Percentiles rank a stretch among this genome's conserved stretches.
Conservation (phyloP, 1,140 invertebrate genomes). For the Hylaeus anthracinus region DNA sequence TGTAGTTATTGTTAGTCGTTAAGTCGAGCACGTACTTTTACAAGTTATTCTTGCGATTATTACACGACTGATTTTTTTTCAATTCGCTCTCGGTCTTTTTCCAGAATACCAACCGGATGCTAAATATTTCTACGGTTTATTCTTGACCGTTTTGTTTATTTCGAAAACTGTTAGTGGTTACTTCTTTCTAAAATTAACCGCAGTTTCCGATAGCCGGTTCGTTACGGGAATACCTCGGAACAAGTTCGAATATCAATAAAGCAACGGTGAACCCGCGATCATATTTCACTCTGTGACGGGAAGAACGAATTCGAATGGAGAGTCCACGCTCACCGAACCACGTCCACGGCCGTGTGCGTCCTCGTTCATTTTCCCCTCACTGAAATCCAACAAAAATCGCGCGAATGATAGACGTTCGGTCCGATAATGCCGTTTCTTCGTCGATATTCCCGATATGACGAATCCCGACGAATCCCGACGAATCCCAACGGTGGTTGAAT, state of each 20-base stretch:
- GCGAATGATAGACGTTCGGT: constrained; percentile 13
- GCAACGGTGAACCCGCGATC: constrained; percentile 13
- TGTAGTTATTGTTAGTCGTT: constrained; percentile 14
- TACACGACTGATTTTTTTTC: background rate
- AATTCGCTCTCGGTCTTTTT: background rate
- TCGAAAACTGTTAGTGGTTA: no score
- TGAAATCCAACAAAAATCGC: constrained; percentile 23
- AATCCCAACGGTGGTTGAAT: background rate
- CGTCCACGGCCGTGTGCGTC: background rate
- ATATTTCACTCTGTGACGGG: constrained; percentile 31
- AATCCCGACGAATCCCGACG: background rate
- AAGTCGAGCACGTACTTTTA: constrained; percentile 22
- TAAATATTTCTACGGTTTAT: background rate
- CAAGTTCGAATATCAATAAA: constrained; percentile 44
- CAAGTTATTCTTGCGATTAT: background rate
- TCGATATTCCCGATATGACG: background rate
- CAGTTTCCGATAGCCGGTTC: no score
- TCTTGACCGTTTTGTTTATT: no score
- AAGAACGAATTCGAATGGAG: constrained; percentile 7
- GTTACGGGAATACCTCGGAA: background rate
- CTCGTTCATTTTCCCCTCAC: constrained; percentile 32
- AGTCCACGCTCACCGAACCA: background rate
- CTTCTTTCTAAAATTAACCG: no score
- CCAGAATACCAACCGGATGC: no score
- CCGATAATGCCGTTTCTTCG: background rate